A percentile compares a stretch with the other conserved stretches of the same genome.
Conservation (phyloP, 2,888 invertebrate genomes). For the Phania funesta region DNA sequence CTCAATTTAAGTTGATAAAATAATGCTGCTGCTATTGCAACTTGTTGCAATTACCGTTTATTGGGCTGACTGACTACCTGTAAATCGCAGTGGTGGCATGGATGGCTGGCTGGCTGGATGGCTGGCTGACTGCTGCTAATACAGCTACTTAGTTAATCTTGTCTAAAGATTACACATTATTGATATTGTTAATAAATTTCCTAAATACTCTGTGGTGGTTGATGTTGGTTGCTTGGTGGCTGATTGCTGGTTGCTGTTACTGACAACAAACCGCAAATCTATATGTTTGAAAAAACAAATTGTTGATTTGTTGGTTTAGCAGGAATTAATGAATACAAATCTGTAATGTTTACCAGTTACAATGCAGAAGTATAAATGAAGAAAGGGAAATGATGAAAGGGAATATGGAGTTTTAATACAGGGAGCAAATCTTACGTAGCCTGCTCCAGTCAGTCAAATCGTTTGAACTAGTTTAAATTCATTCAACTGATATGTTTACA, state of each 20-base stretch:
- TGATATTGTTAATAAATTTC: conserved; percentile 62
- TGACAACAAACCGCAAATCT: conserved; percentile 29
- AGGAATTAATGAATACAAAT: neutral
- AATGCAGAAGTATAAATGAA: neutral
- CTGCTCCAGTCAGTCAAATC: too few species aligned
- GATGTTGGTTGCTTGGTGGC: neutral
- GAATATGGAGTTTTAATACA: too few species aligned
- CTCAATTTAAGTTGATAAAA: conserved; percentile 46
- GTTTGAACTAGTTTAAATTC: too few species aligned
- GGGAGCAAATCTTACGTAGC: too few species aligned
- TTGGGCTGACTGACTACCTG: neutral
- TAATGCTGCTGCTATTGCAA: conserved; percentile 15
- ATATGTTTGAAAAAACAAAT: conserved; percentile 27
- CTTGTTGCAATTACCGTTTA: conserved; percentile 41
- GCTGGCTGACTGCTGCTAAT: conserved; percentile 22
- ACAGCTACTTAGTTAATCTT: conserved; percentile 57
- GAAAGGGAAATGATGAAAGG: too few species aligned
- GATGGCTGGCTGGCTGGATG: neutral
- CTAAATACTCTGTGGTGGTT: conserved; percentile 30
- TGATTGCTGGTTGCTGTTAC: neutral
- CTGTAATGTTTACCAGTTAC: neutral
- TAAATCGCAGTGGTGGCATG: conserved; percentile 1
- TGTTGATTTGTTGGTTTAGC: neutral
- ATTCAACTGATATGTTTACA: too few species aligned
- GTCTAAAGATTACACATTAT: conserved; percentile 55